phyloP scores from a whole-genome alignment of 2,797 vertebrate species.

The Acrossocheilus wenchowensis region DNA sequence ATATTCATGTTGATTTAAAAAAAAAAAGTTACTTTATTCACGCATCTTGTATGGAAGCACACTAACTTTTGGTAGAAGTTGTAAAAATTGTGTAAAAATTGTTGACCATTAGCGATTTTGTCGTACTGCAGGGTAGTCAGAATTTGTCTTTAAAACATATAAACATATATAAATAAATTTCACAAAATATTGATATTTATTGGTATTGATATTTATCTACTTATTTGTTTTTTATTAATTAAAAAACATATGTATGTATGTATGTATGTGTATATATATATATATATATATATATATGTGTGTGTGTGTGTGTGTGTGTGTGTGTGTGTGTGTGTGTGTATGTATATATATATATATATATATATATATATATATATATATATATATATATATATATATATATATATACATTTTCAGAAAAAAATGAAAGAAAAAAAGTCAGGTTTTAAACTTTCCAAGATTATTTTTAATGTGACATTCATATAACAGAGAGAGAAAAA shows the following conservation, averaged over 20 bases:
- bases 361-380: background rate
- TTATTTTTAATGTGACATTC: constrained; percentile 16
- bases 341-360: background rate
- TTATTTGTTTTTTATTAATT: background rate
- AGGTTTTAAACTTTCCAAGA: background rate
- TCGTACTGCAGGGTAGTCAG: background rate
- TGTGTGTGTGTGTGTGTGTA: rapidly evolving
- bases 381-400: background rate
- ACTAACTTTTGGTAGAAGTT: background rate
- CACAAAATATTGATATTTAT: background rate
- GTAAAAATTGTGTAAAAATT: background rate
- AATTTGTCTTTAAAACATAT: background rate
- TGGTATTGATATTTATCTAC: background rate
- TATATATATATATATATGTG: no score
- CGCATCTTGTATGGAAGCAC: background rate
- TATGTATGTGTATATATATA: no score
- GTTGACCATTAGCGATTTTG: background rate
- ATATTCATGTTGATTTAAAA: background rate
- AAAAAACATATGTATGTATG: no score
- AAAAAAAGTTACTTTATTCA: background rate
- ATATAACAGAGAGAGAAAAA: background rate
- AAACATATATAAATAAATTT: background rate
- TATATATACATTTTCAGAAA: background rate
- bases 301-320: no score
- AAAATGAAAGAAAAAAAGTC: background rate